Conservation (phyloP, 2,113 vertebrate species). For the Illadopsis cleaveri region DNA sequence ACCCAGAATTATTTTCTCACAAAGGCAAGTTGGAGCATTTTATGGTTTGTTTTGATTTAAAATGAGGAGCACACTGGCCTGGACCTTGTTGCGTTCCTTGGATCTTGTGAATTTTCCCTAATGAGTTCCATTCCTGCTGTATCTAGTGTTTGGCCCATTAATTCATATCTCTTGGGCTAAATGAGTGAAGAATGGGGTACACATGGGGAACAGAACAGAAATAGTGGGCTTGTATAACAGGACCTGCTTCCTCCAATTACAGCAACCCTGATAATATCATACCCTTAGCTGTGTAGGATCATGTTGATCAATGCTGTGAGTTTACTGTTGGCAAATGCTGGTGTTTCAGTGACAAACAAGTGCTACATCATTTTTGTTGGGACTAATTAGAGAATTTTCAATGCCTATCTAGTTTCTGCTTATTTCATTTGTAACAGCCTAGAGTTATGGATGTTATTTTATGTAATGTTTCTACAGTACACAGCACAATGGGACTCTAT, state of each 20-base stretch:
- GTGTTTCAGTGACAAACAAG: slow-evolving; percentile 11
- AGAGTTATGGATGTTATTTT: background rate
- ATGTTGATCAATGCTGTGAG: background rate
- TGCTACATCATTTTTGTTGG: background rate
- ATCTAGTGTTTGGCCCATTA: background rate
- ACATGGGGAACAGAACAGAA: background rate
- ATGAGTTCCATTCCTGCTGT: background rate
- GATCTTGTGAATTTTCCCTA: background rate
- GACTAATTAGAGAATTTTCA: background rate
- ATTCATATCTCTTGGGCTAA: background rate
- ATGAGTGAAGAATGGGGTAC: background rate
- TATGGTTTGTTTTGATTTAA: slow-evolving; percentile 37
- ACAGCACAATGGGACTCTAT: background rate
- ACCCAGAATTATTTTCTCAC: background rate
- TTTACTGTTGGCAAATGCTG: slow-evolving; percentile 16
- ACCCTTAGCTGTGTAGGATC: background rate
- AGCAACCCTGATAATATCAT: background rate
- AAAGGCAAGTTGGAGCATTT: background rate
- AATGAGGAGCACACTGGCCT: background rate
- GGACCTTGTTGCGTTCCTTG: background rate
- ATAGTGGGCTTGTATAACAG: background rate
- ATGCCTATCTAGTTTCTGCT: background rate
- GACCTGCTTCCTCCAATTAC: background rate
- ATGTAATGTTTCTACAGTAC: background rate
- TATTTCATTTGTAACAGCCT: background rate